Conservation (phyloP, 2,113 vertebrate species). For the Spheniscus mendiculus region DNA sequence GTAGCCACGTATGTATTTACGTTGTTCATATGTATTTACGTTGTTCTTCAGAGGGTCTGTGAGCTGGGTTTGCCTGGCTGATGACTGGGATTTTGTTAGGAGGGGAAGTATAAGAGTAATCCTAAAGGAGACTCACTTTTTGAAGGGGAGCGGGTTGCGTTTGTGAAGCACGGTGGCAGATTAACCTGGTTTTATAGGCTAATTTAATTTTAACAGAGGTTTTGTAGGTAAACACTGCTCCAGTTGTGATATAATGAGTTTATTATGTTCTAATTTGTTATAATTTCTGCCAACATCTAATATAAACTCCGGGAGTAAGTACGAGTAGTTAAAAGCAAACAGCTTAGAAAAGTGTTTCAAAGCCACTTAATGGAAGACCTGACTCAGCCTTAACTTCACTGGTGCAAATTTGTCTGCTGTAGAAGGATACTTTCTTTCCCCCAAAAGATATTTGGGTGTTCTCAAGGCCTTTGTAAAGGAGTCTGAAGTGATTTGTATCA, state of each 20-base stretch:
- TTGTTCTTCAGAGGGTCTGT: background rate
- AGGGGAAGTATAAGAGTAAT: background rate
- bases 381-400: background rate
- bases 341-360: background rate
- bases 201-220: background rate
- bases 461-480: background rate
- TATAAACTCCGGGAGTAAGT: background rate
- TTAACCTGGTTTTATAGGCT: background rate
- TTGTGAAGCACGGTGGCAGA: background rate
- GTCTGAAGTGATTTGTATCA: background rate
- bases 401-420: background rate
- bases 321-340: background rate
- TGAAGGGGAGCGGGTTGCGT: background rate
- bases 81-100: background rate
- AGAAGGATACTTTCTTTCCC: background rate
- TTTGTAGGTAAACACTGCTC: background rate
- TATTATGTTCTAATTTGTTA: background rate
- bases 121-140: background rate
- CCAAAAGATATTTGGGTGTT: background rate
- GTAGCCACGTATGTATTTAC: background rate
- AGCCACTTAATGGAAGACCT: background rate
- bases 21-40: background rate
- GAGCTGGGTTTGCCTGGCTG: background rate
- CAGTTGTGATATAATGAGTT: background rate
- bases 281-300: background rate